Evolutionary conservation across 2,113 vertebrate genomes (phyloP), one percentile per base, ranked within the genome.

Genomic region (Ptychochromis oligacanthus): DNA sequence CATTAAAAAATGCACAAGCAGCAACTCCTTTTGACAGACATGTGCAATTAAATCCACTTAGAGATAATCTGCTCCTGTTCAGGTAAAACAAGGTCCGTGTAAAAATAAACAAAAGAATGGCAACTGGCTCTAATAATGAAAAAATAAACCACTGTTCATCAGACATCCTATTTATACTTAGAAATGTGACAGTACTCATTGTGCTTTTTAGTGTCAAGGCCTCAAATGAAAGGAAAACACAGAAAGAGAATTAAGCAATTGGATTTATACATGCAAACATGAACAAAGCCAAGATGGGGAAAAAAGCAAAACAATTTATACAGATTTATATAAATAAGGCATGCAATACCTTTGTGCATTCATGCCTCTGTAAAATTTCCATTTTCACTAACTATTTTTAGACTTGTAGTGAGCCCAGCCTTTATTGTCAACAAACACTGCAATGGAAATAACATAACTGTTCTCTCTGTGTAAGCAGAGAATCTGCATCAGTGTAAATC

Each of bases 161-260:
- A 76, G 64, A 86, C 24, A 28, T 84, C 62, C 62, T 80, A 81
- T 84, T 88, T 88, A 79, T 52, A 65, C 61, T 72, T 61, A 46
- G 38, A 84, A 80, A 85, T 64, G 34, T 72, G 62, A 75, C 14
- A 55, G 60, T 57, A 60, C 22, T 75, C 12, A 46, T 58, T 36
- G 78, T 61, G 58, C 58, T 54, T 83, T 82, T 74, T 52, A 52
- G 57, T 52, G 77, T 55, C 67, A 72, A n/a, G 67, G 26, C 18
- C 46, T 72, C 67, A 54, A 54, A 74, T 14, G 9, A 46, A 64
- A 62, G 38, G 7, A 31, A 4, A 72, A 72, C 67, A 54, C 7
- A 20, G 40, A 72, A 52, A 14, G 5, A 61, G 12, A 65, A 77
- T 46, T 38, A 28, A 46, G 17, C 14, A 65, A 57, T 31, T 74